A percentile compares a stretch with the other conserved stretches of the same genome.
Conservation (phyloP, 1,140 invertebrate species). For the Cyclargus thomasi region DNA sequence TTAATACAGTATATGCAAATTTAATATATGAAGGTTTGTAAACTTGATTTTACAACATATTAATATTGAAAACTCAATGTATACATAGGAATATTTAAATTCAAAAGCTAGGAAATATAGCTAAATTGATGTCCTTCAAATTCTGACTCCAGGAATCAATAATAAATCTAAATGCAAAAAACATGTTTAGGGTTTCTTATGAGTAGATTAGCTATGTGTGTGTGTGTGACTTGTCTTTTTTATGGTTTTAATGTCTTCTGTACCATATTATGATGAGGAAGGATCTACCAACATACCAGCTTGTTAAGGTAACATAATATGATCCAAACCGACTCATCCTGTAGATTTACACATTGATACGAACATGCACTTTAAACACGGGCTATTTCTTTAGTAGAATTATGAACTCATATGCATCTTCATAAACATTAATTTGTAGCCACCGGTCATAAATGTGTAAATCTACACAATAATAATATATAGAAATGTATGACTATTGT, state of each 20-base stretch:
- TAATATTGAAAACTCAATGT: background rate
- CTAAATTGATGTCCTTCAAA: background rate
- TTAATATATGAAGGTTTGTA: too few relatives aligned
- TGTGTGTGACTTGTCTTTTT: conserved; percentile 73
- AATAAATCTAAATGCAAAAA: background rate
- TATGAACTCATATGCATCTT: background rate
- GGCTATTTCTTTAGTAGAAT: background rate
- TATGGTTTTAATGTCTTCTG: conserved; percentile 73
- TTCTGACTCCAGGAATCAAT: background rate
- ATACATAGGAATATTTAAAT: background rate
- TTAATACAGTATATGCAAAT: too few relatives aligned
- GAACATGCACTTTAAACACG: background rate
- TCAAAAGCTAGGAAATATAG: background rate
- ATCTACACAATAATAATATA: conserved; percentile 48
- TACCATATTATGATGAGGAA: conserved; percentile 72
- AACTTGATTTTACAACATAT: background rate
- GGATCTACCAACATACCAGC: conserved; percentile 77
- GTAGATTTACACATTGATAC: conserved; percentile 69
- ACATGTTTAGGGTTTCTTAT: background rate
- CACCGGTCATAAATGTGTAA: conserved; percentile 52
- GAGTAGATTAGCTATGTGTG: conserved; percentile 69
- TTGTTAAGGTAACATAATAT: conserved; percentile 76
- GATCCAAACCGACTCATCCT: conserved; percentile 63
- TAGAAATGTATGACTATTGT: conserved; percentile 36
- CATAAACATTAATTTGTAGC: conserved; percentile 27